These are phyloP conservation scores for Cephus cinctus DNA, from an alignment of 1,140 invertebrate species.

Conservation along the genomic window DNA sequence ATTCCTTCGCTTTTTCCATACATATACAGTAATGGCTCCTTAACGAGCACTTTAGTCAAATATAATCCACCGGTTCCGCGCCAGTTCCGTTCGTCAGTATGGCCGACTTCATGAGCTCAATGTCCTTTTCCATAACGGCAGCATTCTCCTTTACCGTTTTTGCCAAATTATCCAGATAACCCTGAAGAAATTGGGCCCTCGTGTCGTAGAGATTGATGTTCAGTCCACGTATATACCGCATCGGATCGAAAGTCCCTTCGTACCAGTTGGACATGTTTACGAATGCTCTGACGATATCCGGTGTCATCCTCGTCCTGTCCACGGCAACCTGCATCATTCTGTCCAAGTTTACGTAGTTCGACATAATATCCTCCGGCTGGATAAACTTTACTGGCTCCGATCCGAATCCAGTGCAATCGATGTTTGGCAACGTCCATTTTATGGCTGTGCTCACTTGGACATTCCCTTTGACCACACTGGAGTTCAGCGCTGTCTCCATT, in stretches of 20 bases:
- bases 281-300: constrained; percentile 7
- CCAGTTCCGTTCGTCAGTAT: constrained; percentile 10
- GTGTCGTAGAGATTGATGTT: constrained; percentile 8
- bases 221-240: not conserved
- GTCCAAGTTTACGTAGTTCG: constrained; percentile 9
- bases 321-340: constrained; percentile 10
- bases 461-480: not conserved
- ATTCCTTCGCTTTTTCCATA: too few species aligned
- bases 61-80: constrained; percentile 10
- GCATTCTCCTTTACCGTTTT: not conserved
- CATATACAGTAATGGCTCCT: constrained; percentile 5
- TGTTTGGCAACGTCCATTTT: not conserved
- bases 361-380: constrained; percentile 2
- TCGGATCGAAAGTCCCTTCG: constrained; percentile 1
- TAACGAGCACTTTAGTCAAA: constrained; percentile 10
- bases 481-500: not conserved
- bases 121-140: constrained; percentile 2
- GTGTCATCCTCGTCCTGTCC: constrained; percentile 2
- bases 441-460: too few species aligned
- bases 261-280: constrained; percentile 6
- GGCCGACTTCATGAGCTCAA: constrained; percentile 12
- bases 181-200: constrained; percentile 4
- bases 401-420: constrained; percentile 1
- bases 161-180: constrained; percentile 3
- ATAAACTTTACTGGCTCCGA: constrained; percentile 4